phyloP scores from a whole-genome alignment of 2,113 vertebrate species.

The Buteo buteo region DNA sequence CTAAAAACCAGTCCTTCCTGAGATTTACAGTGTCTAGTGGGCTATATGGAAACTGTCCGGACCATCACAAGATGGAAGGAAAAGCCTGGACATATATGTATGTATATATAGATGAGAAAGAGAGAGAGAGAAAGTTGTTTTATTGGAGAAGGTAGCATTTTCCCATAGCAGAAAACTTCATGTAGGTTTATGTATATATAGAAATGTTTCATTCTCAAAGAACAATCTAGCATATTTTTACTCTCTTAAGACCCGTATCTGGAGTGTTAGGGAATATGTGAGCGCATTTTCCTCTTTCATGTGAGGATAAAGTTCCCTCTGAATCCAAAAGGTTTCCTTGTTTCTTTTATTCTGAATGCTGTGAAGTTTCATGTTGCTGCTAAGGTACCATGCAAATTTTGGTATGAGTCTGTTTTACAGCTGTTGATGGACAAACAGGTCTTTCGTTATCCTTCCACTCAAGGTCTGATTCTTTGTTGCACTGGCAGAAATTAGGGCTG shows the following conservation, averaged over 20 bases:
- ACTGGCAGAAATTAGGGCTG: not conserved
- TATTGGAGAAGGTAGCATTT: not conserved
- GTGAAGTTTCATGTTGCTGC: not conserved
- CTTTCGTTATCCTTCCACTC: not conserved
- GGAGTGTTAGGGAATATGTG: not conserved
- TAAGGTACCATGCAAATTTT: not conserved
- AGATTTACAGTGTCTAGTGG: not conserved
- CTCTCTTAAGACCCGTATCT: not conserved
- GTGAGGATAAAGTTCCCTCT: not conserved
- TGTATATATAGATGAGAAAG: rapidly evolving
- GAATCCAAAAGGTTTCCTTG: not conserved
- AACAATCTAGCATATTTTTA: not conserved
- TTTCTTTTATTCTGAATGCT: not conserved
- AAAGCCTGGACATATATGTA: not conserved
- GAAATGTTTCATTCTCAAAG: not conserved
- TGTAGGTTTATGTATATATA: not conserved
- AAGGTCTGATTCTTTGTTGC: not conserved
- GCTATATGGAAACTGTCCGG: not conserved
- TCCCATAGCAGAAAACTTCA: not conserved
- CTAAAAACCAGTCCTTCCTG: not conserved
- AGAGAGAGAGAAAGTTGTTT: too few species aligned
- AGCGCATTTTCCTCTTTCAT: not conserved
- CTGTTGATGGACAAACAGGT: not conserved
- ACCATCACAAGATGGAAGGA: not conserved
- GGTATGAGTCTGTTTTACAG: not conserved